Evolutionary conservation across 2,888 invertebrate genomes (phyloP), one percentile per base, ranked within the genome.

Genomic region (Ennomos fuscantarius): DNA sequence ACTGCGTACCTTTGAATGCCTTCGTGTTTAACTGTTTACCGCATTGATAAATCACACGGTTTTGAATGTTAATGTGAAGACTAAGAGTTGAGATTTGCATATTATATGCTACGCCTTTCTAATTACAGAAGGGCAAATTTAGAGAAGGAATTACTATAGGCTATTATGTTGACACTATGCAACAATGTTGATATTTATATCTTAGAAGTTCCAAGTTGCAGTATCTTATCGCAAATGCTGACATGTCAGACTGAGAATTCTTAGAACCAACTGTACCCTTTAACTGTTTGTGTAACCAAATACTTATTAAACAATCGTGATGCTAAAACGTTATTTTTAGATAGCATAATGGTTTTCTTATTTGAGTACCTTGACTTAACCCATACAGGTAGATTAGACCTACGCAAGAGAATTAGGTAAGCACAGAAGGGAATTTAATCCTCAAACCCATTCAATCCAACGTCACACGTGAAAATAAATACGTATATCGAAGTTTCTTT

Each of bases 401-500:
- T 24, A 24, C 24, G 5, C 5, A 24, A 6, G 5, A 24, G 5
- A 6, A 24, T 24, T 6, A 24, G 24, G 24, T 24, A 24, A 6
- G 24, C 5, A 6, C 24, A 24, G 5, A 24, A 24, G 24, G 24
- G 3, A 3, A 24, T 24, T 3, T 6, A 24, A 24, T 24, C 24
- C 1, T 24, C 24, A 24, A 24, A 24, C 5, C 24, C 2, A 5
- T 6, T 24, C 24, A 1, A 1, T 68, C 53, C 60, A 67, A 70
- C 12, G 13, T 49, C 35, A 2, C 34, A 15, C 39, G 13, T 44
- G 15, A 35, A 9, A 31, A 35, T 45, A 62, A 65, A 69, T 70
- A 71, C 69, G 59, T 66, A 67, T 70, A 67, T 70, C 63, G 56
- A 60, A 44, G 45, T 62, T 43, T 66, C 56, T 60, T 65, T 65